These are phyloP conservation scores for Drosophila birchii DNA, from an alignment of 2,888 invertebrate species.

Conservation along the genomic window DNA sequence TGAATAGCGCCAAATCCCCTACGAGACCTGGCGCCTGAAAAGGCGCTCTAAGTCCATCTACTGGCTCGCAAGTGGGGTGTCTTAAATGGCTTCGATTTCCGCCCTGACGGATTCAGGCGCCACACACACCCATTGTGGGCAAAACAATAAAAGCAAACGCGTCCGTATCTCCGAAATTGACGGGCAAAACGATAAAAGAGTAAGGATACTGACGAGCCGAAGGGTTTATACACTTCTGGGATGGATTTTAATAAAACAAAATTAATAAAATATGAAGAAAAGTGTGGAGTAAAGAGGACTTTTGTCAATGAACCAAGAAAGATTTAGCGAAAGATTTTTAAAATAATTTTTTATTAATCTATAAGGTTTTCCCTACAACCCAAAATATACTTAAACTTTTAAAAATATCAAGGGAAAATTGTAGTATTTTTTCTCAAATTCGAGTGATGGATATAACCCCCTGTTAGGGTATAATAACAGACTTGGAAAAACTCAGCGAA, in stretches of 20 bases:
- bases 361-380: background rate
- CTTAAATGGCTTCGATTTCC: constrained; percentile 73
- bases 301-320: background rate
- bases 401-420: background rate
- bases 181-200: constrained; percentile 31
- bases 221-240: background rate
- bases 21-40: constrained; percentile 3
- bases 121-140: constrained; percentile 30
- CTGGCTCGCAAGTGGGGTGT: constrained; percentile 40
- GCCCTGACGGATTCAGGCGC: constrained; percentile 64
- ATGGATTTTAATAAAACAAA: background rate
- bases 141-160: constrained; percentile 71
- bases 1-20: constrained; percentile 32
- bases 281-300: background rate
- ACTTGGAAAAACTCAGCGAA: constrained; percentile 23
- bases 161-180: constrained; percentile 43
- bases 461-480: constrained; percentile 15
- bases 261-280: too few relatives aligned
- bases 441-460: background rate
- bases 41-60: constrained; percentile 25
- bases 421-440: background rate
- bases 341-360: background rate
- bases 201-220: background rate
- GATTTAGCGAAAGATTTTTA: background rate
- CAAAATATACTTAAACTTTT: background rate